Percentiles rank a stretch among this genome's conserved stretches.
These are phyloP conservation scores for Drosophila busckii DNA, from an alignment of 1,140 invertebrate species.

Conservation along the genomic window DNA sequence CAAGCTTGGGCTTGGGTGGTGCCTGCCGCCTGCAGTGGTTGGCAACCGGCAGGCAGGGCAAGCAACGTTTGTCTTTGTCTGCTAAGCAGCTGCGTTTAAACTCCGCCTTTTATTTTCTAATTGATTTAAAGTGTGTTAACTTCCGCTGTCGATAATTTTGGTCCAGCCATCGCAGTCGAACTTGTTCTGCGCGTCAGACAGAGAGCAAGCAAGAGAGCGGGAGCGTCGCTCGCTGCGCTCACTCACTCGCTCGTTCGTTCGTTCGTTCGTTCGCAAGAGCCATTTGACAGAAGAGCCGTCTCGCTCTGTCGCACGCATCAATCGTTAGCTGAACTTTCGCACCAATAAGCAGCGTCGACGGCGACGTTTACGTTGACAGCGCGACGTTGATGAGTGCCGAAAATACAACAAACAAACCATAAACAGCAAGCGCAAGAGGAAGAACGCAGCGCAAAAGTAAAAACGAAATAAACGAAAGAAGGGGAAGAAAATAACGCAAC, in stretches of 20 bases:
- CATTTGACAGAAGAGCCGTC: constrained; percentile 22
- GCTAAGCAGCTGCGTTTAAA: constrained; percentile 59
- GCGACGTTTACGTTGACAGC: constrained; percentile 25
- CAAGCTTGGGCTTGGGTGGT: constrained; percentile 19
- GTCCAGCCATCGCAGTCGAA: constrained; percentile 49
- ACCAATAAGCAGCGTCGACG: constrained; percentile 62
- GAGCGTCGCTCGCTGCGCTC: constrained; percentile 1
- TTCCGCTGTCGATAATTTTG: constrained; percentile 76
- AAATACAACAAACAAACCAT: constrained; percentile 27
- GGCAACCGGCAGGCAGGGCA: not conserved
- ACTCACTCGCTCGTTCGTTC: constrained; percentile 9
- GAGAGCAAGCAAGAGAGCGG: constrained; percentile 8
- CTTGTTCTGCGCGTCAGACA: too few relatives aligned
- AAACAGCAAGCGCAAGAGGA: constrained; percentile 3
- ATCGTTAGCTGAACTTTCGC: constrained; percentile 58
- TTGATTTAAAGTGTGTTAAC: constrained; percentile 78
- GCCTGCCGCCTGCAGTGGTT: constrained; percentile 12
- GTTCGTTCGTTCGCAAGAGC: not conserved
- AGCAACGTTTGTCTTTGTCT: constrained; percentile 32
- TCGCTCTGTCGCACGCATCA: constrained; percentile 43
- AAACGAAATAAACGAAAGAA: constrained; percentile 2
- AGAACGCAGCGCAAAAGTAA: too few relatives aligned
- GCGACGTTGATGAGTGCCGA: constrained; percentile 49
- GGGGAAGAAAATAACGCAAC: not conserved
- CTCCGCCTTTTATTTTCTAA: constrained; percentile 78